Conservation (phyloP, 2,797 vertebrate species). For the Cuculus canorus region DNA sequence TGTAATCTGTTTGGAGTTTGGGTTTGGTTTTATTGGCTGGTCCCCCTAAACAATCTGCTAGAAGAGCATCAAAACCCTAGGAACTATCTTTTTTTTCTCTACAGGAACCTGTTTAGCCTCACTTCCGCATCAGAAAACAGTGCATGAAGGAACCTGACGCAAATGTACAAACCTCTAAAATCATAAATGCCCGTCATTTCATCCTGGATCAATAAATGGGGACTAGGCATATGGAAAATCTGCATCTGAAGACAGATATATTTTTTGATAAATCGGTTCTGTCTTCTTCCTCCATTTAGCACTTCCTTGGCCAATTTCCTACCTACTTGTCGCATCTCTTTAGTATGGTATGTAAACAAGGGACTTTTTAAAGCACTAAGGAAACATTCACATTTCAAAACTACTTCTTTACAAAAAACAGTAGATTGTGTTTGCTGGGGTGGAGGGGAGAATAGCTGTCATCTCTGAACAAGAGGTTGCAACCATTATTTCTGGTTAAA, state of each 20-base stretch:
- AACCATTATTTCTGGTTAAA: not conserved
- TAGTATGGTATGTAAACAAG: not conserved
- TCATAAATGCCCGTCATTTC: rapidly evolving
- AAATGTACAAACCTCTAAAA: not conserved
- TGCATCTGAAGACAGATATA: not conserved
- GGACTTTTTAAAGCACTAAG: not conserved
- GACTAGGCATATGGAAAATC: not conserved
- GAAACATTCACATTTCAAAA: not conserved
- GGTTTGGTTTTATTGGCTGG: not conserved
- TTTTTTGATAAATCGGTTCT: not conserved
- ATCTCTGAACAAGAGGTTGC: not conserved
- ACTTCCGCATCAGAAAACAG: not conserved
- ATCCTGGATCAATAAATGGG: not conserved
- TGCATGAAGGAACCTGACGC: not conserved
- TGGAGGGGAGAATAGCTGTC: not conserved
- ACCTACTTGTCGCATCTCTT: not conserved
- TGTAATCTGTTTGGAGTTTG: not conserved
- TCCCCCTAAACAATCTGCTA: not conserved
- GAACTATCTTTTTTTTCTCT: not conserved
- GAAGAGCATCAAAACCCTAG: not conserved
- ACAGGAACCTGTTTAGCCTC: not conserved
- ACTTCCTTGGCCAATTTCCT: not conserved
- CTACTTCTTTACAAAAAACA: not conserved
- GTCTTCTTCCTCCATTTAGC: not conserved
- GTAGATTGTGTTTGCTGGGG: not conserved